Evolutionary conservation across 2,797 vertebrate genomes (phyloP).

Genomic region (Amphiprion clarkii): DNA sequence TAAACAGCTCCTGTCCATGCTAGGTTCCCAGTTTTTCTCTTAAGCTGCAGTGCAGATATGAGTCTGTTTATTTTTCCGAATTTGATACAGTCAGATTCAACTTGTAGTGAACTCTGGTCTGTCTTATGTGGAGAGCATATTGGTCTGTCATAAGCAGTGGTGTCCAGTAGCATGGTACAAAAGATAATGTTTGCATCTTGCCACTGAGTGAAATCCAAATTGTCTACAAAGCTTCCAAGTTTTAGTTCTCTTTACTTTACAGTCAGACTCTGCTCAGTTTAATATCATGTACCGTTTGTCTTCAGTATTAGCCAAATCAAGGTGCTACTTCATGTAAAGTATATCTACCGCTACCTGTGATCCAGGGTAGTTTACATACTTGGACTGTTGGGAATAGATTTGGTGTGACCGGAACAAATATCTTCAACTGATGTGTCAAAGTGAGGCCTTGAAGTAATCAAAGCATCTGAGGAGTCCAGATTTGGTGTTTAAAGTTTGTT

Average conservation of each 20-base stretch:
- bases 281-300: neutral
- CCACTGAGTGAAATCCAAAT: neutral
- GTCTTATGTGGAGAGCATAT: too few relatives aligned
- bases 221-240: neutral
- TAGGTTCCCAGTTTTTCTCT: neutral
- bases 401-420: conserved; percentile 18
- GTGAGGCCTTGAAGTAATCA: neutral
- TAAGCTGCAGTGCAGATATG: neutral
- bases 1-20: neutral
- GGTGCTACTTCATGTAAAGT: conserved; percentile 2
- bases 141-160: neutral
- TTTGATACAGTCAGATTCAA: neutral
- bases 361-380: conserved; percentile 21
- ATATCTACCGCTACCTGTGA: conserved; percentile 16
- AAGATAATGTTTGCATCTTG: neutral
- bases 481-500: too few relatives aligned
- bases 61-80: neutral
- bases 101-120: too few relatives aligned
- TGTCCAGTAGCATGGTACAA: neutral
- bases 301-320: neutral
- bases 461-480: neutral
- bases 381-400: conserved; percentile 32
- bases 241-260: too few relatives aligned
- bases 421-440: neutral
- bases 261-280: too few relatives aligned